Percentiles rank a stretch among this genome's conserved stretches.
These are phyloP conservation scores for Orthonevra nobilis DNA, from an alignment of 2,888 invertebrate genomes.

Conservation along the genomic window DNA sequence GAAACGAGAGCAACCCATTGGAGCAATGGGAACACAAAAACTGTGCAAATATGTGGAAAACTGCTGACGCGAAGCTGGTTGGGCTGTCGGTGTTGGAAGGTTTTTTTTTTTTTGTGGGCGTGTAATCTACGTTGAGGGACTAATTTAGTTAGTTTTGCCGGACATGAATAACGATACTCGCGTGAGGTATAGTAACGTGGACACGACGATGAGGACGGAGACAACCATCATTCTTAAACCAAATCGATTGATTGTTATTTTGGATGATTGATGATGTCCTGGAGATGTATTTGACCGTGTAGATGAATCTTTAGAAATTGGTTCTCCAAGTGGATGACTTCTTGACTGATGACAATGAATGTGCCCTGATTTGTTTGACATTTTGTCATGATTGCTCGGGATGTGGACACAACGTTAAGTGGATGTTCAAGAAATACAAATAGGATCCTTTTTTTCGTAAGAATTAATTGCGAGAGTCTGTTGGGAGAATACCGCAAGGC, in stretches of 20 bases:
- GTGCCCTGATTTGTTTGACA: constrained; percentile 47
- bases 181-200: constrained; percentile 14
- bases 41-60: constrained; percentile 12
- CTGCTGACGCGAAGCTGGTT: constrained; percentile 45
- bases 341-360: constrained; percentile 20
- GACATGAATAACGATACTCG: constrained; percentile 36
- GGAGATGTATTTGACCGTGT: constrained; percentile 33
- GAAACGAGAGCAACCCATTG: not conserved
- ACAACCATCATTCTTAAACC: too few species aligned
- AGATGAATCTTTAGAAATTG: constrained; percentile 51
- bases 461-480: too few species aligned
- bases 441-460: too few species aligned
- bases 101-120: constrained; percentile 1
- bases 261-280: constrained; percentile 61
- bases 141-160: constrained; percentile 58
- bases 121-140: constrained; percentile 35
- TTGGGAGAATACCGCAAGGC: too few species aligned
- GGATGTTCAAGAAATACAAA: too few species aligned
- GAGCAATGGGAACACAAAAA: not conserved
- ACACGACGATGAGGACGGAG: too few species aligned
- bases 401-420: constrained; percentile 35
- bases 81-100: constrained; percentile 24
- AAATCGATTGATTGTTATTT: constrained; percentile 62
- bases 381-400: constrained; percentile 14
- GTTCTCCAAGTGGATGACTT: constrained; percentile 36